Evolutionary conservation across 2,888 invertebrate genomes (phyloP), one percentile per base, ranked within the genome.

Genomic region (Notodonta dromedarius): DNA sequence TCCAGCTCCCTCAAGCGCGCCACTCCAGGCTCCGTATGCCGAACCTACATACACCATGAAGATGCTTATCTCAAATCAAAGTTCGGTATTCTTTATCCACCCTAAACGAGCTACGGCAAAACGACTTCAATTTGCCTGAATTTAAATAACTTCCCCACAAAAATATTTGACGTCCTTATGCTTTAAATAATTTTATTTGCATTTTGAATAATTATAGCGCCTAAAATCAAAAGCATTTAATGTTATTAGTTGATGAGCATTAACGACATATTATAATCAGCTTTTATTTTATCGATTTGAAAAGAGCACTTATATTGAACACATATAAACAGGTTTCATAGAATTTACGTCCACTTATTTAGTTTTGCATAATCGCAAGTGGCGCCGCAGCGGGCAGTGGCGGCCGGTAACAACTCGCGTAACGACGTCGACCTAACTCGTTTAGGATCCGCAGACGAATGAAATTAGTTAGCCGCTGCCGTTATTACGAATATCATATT

Each of bases 401-500:
- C 59, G 63, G 62, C 66, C 67, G 65, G 71, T 60, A 66, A 69
- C 72, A 79, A 76, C 78, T 77, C 77, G 80, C 79, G 74, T 81
- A 80, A 84, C 80, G 77, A 78, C 80, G 79, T 77, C 75, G 76
- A 80, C 77, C 77, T 89, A 89, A 90, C 88, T 87, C 88, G 85
- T 80, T 92, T 91, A 90, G 88, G 87, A 85, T 89, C 89, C 84
- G 84, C 88, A 88, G 86, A 85, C 85, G 89, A 90, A 89, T 87
- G 73, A 86, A 90, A 92, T 91, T 91, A 91, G 89, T 89, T 87
- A 87, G 86, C 85, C 82, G 80, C 85, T 81, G 83, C 86, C 83
- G 86, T 80, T 83, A 90, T 90, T 90, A 88, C 86, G 86, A 90
- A 91, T 89, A 92, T 90, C 85, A 88, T 87, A 90, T 90, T 90